phyloP scores from a whole-genome alignment of 2,888 invertebrate species.

The Orgyia antiqua region DNA sequence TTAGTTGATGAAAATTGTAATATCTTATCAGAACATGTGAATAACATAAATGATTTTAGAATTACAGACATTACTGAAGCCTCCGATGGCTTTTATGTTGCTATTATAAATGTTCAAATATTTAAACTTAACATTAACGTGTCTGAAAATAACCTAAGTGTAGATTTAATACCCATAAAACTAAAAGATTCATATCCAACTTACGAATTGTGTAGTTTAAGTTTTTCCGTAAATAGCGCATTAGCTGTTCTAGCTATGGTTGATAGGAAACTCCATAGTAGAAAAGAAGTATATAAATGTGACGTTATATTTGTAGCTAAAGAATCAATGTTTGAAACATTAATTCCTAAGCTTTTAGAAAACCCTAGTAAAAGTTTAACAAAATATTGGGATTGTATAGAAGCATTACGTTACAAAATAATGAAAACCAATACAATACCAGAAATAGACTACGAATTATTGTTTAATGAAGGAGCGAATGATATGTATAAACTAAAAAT shows the following conservation, averaged over 20 bases:
- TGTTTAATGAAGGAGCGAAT: constrained; percentile 33
- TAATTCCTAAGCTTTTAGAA: constrained; percentile 33
- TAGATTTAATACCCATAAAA: constrained; percentile 27
- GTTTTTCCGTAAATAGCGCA: constrained; percentile 40
- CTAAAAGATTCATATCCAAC: constrained; percentile 36
- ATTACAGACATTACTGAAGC: constrained; percentile 41
- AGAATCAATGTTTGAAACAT: constrained; percentile 25
- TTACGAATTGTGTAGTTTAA: constrained; percentile 40
- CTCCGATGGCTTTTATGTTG: constrained; percentile 31
- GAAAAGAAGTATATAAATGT: constrained; percentile 42
- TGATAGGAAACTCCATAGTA: constrained; percentile 39
- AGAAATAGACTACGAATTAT: constrained; percentile 29
- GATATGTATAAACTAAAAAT: constrained; percentile 53
- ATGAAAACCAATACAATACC: constrained; percentile 48
- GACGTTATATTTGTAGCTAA: constrained; percentile 39
- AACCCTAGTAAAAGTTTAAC: constrained; percentile 47
- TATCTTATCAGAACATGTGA: constrained; percentile 36
- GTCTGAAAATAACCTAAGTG: constrained; percentile 20
- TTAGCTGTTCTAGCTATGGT: constrained; percentile 38
- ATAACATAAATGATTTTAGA: constrained; percentile 54
- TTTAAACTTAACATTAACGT: constrained; percentile 37
- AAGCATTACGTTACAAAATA: constrained; percentile 45
- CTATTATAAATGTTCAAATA: constrained; percentile 45
- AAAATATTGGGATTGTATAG: constrained; percentile 52
- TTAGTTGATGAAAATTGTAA: constrained; percentile 37